A percentile compares a stretch with the other conserved stretches of the same genome.
phyloP scores from a whole-genome alignment of 2,797 vertebrate genomes.

The Carcharodon carcharias region DNA sequence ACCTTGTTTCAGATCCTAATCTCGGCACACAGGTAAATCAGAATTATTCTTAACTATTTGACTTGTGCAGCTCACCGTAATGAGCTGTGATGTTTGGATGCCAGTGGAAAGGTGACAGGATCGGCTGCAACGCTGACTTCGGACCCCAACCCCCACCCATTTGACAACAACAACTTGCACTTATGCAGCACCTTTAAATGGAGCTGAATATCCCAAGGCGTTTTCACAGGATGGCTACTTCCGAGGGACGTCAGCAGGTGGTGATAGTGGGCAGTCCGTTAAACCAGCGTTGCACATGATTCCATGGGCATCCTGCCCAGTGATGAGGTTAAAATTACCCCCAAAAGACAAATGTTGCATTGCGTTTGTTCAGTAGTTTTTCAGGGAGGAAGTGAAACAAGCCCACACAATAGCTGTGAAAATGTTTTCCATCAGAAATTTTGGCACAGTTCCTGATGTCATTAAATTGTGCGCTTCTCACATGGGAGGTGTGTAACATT shows the following conservation, averaged over 20 bases:
- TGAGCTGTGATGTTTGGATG: not conserved
- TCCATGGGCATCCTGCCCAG: no score
- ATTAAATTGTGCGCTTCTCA: not conserved
- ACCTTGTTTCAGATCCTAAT: not conserved
- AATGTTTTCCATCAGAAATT: not conserved
- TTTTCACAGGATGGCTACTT: not conserved
- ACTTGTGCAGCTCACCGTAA: not conserved
- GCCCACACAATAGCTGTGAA: not conserved
- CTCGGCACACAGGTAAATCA: not conserved
- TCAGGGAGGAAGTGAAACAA: not conserved
- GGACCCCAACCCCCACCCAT: no score
- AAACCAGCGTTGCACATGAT: not conserved
- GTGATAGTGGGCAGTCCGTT: no score
- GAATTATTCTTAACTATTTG: not conserved
- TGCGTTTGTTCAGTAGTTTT: not conserved
- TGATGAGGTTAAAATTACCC: not conserved
- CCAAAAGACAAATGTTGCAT: not conserved
- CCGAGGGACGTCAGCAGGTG: not conserved
- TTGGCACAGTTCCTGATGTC: not conserved
- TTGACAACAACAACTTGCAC: not conserved
- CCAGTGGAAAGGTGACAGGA: not conserved
- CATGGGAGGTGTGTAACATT: not conserved
- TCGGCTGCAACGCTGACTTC: not conserved
- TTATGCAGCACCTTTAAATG: not conserved
- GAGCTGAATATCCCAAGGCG: not conserved